phyloP scores from a whole-genome alignment of 1,140 invertebrate genomes.

The Coboldia fuscipes region DNA sequence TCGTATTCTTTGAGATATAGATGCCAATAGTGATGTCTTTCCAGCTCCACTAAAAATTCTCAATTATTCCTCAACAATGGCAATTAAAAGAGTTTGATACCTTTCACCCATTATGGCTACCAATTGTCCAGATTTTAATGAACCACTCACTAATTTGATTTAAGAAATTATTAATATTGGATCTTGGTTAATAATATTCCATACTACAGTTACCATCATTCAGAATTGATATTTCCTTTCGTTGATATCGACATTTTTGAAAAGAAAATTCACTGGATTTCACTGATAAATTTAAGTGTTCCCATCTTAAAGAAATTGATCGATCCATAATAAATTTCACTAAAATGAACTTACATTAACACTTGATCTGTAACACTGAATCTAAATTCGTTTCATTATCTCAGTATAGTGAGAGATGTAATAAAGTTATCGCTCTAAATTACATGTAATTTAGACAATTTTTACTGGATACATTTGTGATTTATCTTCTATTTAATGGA shows the following conservation, averaged over 20 bases:
- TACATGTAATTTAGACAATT: too few species aligned
- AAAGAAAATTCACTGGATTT: neutral
- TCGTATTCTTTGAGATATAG: conserved; percentile 40
- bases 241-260: neutral
- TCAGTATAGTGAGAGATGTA: too few species aligned
- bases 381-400: too few species aligned
- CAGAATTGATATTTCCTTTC: neutral
- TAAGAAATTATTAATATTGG: conserved; percentile 7
- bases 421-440: too few species aligned
- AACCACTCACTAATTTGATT: conserved; percentile 30
- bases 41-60: conserved; percentile 49
- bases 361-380: too few species aligned
- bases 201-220: neutral
- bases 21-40: conserved; percentile 45
- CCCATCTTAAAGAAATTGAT: neutral
- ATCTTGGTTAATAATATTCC: neutral
- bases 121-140: conserved; percentile 28
- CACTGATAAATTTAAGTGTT: neutral
- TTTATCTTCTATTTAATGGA: too few species aligned
- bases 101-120: conserved; percentile 29
- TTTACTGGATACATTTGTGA: too few species aligned
- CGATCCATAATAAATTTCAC: too few species aligned
- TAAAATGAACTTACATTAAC: too few species aligned
- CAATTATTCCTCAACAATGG: too few species aligned
- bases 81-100: too few species aligned